phyloP scores from a whole-genome alignment of 2,113 vertebrate species.

The Ascaphus truei region DNA sequence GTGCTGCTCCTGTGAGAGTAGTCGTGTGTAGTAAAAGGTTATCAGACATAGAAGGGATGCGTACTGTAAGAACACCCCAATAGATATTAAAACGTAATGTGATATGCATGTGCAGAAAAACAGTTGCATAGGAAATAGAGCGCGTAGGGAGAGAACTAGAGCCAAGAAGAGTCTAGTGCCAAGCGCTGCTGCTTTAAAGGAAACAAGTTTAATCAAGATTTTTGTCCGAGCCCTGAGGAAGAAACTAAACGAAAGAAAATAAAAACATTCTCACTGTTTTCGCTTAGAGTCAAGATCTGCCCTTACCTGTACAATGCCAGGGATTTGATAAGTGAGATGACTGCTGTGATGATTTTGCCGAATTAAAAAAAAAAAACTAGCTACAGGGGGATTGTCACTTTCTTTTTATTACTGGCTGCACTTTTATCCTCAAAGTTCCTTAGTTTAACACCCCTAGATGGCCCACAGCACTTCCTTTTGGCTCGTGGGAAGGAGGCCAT shows the following conservation, averaged over 20 bases:
- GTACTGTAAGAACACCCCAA: too few relatives aligned
- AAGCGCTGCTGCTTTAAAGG: neutral
- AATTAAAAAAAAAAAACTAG: conserved; percentile 7
- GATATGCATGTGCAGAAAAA: too few relatives aligned
- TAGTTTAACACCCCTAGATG: neutral
- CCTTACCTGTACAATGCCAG: neutral
- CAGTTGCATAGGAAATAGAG: too few relatives aligned
- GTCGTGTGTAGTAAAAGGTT: too few relatives aligned
- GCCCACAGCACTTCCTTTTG: neutral
- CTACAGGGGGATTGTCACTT: conserved; percentile 1
- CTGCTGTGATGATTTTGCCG: neutral
- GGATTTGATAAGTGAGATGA: neutral
- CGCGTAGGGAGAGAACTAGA: neutral
- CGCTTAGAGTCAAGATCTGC: neutral
- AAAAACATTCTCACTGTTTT: neutral
- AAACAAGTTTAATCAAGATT: conserved; percentile 15
- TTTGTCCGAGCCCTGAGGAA: neutral
- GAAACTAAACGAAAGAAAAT: neutral
- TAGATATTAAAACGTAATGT: too few relatives aligned
- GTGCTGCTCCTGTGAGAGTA: too few relatives aligned
- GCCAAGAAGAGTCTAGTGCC: neutral
- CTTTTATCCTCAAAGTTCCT: neutral
- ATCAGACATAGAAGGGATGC: too few relatives aligned
- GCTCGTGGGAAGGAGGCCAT: too few relatives aligned
- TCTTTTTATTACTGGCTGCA: neutral